Percentiles rank a stretch among this genome's conserved stretches.
Conservation (phyloP, 2,888 invertebrate genomes). For the Phrixothrix hirtus region DNA sequence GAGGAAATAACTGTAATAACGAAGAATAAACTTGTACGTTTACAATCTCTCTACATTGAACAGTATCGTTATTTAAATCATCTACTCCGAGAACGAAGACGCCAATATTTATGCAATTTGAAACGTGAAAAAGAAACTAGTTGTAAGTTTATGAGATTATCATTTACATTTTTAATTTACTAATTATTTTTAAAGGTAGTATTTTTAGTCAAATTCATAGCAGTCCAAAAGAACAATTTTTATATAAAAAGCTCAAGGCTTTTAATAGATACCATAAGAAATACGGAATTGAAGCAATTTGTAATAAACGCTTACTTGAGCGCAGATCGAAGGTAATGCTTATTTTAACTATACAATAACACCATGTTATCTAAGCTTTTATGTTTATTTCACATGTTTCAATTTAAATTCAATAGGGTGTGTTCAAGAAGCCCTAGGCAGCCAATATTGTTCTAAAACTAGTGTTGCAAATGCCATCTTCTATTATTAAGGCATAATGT, state of each 20-base stretch:
- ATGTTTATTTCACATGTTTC: too few species aligned
- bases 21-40: conserved; percentile 70
- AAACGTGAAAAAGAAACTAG: conserved; percentile 78
- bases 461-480: too few species aligned
- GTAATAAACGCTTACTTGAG: conserved; percentile 77
- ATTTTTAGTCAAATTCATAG: conserved; percentile 74
- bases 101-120: conserved; percentile 72
- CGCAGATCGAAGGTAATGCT: conserved; percentile 60
- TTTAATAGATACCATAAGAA: conserved; percentile 77
- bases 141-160: conserved; percentile 43
- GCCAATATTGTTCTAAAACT: too few species aligned
- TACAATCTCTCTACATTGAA: conserved; percentile 81
- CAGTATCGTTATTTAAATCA: conserved; percentile 79
- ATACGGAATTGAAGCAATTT: conserved; percentile 78
- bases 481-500: too few species aligned
- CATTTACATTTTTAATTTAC: neutral
- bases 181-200: conserved; percentile 62
- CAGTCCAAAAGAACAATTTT: conserved; percentile 70
- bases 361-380: too few species aligned
- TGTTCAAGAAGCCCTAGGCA: too few species aligned
- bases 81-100: conserved; percentile 70
- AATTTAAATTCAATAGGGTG: too few species aligned
- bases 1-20: conserved; percentile 84
- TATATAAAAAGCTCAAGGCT: conserved; percentile 80
- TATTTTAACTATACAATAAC: too few species aligned